Base-by-base conservation (phyloP, 2,888 invertebrate species). In the Thereva nobilitata region DNA sequence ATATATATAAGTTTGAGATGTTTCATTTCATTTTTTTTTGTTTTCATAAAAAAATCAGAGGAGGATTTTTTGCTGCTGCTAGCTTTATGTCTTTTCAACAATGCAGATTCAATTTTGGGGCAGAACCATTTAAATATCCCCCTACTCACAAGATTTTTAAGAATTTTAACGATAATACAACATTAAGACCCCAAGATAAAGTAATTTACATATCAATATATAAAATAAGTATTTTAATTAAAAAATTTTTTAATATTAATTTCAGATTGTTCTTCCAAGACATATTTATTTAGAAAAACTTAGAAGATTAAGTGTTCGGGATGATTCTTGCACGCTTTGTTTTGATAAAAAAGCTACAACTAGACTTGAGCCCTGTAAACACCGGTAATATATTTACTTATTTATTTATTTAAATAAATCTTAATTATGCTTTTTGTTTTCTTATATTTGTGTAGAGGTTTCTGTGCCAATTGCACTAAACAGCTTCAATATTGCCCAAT, bases 31-130 rank as follows among this genome's bases (percentile, higher is more conserved):
- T n/a, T n/a, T n/a, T n/a, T n/a, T n/a, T n/a, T n/a, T n/a, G n/a
- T 38, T 70, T 80, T 80, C 23, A 23, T 23, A 23, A 44, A n/a
- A n/a, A n/a, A n/a, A n/a, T n/a, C 79, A 93, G 92, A 73, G 86
- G 86, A 72, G 95, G 95, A 40, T 95, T 93, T 81, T 96, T 93
- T 82, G 95, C 96, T 6, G 96, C 95, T 3, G 96, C 95, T 3
- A 95, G 94, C 79, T 95, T 96, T 80, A 96, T 95, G 95, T 93
- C 95, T 70, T 96, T 94, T 84, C 96, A 97, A 79, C 95, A 95
- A 77, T 95, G 95, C 81, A 85, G 89, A 56, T 96, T 96, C 82
- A 96, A 96, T 82, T 96, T 96, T 81, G 96, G 96, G 64, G 84
- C 87, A 69, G 85, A 87, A 70, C 87, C 91, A 1, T 96, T 95